Percentiles rank a stretch among this genome's conserved stretches.
phyloP scores from a whole-genome alignment of 2,888 invertebrate genomes.

The Leptinotarsa juncta region DNA sequence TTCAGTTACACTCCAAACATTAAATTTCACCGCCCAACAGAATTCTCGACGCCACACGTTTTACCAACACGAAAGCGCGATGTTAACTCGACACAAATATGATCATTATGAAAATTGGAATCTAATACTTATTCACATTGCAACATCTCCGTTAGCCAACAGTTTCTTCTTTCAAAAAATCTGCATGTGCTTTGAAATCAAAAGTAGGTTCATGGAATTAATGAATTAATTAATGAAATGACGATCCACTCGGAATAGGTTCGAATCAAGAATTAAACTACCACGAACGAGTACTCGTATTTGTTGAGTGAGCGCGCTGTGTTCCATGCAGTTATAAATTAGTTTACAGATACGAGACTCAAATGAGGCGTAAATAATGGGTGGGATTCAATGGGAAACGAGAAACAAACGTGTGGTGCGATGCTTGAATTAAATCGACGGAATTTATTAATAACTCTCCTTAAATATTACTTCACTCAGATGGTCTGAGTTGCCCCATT shows the following conservation, averaged over 20 bases:
- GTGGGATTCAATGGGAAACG: conserved; percentile 23
- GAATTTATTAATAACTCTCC: conserved; percentile 43
- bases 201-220: conserved; percentile 53
- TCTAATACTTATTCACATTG: conserved; percentile 43
- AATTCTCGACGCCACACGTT: neutral
- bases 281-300: neutral
- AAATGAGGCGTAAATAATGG: conserved; percentile 35
- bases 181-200: conserved; percentile 50
- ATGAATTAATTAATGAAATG: conserved; percentile 47
- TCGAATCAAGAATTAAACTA: conserved; percentile 8
- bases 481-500: conserved; percentile 30
- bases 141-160: conserved; percentile 43
- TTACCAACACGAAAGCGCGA: neutral
- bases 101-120: conserved; percentile 37
- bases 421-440: conserved; percentile 37
- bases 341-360: conserved; percentile 20
- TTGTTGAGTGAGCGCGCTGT: neutral
- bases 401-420: conserved; percentile 29
- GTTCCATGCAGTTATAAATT: conserved; percentile 10
- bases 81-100: conserved; percentile 12
- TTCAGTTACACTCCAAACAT: neutral
- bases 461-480: conserved; percentile 37
- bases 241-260: conserved; percentile 1
- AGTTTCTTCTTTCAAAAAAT: conserved; percentile 48
- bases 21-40: neutral